Base-by-base conservation (phyloP, 2,888 invertebrate genomes). In the Andrena marginata region DNA sequence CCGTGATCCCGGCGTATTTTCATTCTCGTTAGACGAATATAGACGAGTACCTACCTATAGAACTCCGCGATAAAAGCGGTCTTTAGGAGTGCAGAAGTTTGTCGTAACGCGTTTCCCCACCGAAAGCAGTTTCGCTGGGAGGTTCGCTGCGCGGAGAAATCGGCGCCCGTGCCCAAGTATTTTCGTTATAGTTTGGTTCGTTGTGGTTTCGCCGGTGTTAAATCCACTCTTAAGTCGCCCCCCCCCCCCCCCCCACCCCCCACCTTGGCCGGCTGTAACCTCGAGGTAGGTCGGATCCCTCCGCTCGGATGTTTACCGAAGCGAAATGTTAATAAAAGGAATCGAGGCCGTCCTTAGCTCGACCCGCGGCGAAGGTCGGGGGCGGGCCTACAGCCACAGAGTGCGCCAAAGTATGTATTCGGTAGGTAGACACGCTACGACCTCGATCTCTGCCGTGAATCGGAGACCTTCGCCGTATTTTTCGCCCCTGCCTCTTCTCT, bases 331-430 rank as follows among this genome's bases (percentile, higher is more conserved):
- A 87, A 91, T 87, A 86, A 89, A 88, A 89, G 77, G 85, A 89
- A 80, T 82, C 87, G 90, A 92, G 92, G 90, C 80, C 90, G 86
- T 87, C 89, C 86, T 90, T 89, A 88, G 91, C 84, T 86, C 77
- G 49, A 73, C 83, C 75, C 77, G 77, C 84, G 85, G 71, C 83
- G 90, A 92, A 92, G 93, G 92, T 91, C 92, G 91, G 89, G 89
- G 91, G 91, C 91, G 91, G 91, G 83, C 90, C 89, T 88, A 87
- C 85, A 69, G 84, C 77, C 84, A 42, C 42, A 13, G 42, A 42
- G 42, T 42, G 42, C 69, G 60, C 83, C 78, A 23, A 72, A 82
- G 89, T 88, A 90, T 92, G 89, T 88, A 90, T 92, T 91, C 87
- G 90, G 91, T 85, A 83, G 87, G 85, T 85, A 87, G 87, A 88